Conservation (phyloP, 2,113 vertebrate species). For the Heteronetta atricapilla region DNA sequence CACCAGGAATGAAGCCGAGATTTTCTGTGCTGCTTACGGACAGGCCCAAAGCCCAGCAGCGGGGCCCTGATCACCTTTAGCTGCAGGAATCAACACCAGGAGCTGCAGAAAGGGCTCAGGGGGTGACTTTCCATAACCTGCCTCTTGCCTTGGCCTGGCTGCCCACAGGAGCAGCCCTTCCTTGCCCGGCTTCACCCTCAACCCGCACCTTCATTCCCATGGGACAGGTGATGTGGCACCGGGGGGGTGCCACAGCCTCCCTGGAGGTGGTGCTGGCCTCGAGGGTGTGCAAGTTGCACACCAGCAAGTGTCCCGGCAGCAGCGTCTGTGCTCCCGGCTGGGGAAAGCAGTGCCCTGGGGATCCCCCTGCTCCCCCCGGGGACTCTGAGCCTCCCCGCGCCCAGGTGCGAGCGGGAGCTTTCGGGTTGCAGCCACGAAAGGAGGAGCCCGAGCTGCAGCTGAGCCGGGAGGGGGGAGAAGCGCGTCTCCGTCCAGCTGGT, state of each 20-base stretch:
- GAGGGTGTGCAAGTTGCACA: too few species aligned
- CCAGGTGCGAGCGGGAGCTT: background rate
- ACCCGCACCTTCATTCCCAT: background rate
- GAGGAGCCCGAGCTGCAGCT: background rate
- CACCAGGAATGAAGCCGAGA: background rate
- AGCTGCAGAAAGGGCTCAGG: background rate
- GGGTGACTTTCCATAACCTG: background rate
- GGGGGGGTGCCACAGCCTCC: too few species aligned
- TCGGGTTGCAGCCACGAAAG: background rate
- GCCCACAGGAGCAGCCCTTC: background rate
- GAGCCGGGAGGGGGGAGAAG: background rate
- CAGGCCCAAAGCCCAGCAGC: background rate
- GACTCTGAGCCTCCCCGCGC: background rate
- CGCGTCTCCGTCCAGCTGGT: background rate
- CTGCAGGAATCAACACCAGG: background rate
- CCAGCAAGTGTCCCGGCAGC: background rate
- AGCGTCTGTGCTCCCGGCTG: background rate
- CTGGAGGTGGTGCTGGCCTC: accelerated
- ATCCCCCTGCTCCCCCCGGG: background rate
- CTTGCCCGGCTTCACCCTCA: background rate
- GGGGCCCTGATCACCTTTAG: background rate
- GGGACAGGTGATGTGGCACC: background rate
- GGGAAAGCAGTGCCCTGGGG: accelerated
- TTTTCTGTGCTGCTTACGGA: background rate
- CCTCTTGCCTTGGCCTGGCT: background rate